A percentile compares a stretch with the other conserved stretches of the same genome.
Evolutionary conservation across 2,797 vertebrate genomes (phyloP).

Genomic region (Odontamblyopus lacepedii): DNA sequence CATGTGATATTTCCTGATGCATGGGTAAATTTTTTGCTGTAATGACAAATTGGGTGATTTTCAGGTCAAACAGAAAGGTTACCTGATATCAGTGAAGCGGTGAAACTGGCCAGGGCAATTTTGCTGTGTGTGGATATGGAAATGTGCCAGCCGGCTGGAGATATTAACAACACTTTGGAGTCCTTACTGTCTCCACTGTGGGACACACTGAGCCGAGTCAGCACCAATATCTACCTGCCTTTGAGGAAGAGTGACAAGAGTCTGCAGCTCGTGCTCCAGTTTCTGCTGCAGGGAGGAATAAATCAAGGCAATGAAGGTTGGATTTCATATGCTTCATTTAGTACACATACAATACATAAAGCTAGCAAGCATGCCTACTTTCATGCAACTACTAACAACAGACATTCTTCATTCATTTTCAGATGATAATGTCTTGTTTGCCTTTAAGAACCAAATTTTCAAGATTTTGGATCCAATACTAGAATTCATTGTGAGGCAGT

Average conservation of each 20-base stretch:
- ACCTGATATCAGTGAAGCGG: constrained; percentile 85
- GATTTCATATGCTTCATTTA: constrained; percentile 18
- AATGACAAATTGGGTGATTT: constrained; percentile 9
- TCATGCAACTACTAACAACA: background rate
- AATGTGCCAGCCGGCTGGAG: constrained; percentile 57
- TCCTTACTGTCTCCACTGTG: constrained; percentile 84
- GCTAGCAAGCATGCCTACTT: background rate
- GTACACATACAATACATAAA: background rate
- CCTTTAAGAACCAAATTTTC: constrained; percentile 71
- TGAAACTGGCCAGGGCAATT: constrained; percentile 82
- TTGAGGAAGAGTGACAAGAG: constrained; percentile 88
- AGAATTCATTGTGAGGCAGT: constrained; percentile 82
- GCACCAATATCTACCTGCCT: constrained; percentile 88
- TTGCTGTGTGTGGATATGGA: constrained; percentile 87
- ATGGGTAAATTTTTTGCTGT: background rate
- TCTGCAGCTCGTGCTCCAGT: constrained; percentile 85
- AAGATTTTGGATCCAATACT: constrained; percentile 76
- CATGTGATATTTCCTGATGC: background rate
- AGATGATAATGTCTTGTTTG: constrained; percentile 74
- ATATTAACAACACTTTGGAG: constrained; percentile 71
- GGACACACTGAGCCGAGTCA: constrained; percentile 85
- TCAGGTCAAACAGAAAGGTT: constrained; percentile 66
- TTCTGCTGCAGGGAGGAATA: constrained; percentile 76
- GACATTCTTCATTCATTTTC: constrained; percentile 15
- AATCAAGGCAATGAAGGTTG: constrained; percentile 45